A percentile compares a stretch with the other conserved stretches of the same genome.
phyloP scores from a whole-genome alignment of 2,888 invertebrate species.

The Plebejus melissa region DNA sequence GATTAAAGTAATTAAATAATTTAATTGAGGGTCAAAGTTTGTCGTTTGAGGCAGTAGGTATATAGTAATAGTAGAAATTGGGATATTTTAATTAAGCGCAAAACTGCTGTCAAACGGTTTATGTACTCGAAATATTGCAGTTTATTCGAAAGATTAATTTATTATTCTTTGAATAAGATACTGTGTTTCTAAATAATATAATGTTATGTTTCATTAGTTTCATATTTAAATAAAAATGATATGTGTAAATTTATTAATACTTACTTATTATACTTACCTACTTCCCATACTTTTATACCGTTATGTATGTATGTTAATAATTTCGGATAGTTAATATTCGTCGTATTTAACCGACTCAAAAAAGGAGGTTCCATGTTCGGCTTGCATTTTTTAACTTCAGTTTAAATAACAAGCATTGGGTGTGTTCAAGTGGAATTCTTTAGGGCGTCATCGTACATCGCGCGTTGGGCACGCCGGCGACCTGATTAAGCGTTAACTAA shows the following conservation, averaged over 20 bases:
- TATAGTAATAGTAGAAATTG: background rate
- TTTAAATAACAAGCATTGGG: background rate
- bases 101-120: background rate
- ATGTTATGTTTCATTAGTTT: too few species aligned
- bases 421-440: constrained; percentile 16
- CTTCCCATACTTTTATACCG: too few species aligned
- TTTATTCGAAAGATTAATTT: too few species aligned
- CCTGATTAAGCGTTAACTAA: constrained; percentile 55
- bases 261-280: too few species aligned
- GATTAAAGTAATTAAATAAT: background rate
- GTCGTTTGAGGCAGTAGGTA: background rate
- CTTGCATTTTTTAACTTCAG: background rate
- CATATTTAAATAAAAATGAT: too few species aligned
- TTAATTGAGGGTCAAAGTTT: background rate
- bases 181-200: too few species aligned
- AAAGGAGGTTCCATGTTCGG: background rate
- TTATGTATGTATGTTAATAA: too few species aligned
- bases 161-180: too few species aligned
- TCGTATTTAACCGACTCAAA: background rate
- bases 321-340: too few species aligned
- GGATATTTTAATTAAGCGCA: background rate
- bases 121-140: too few species aligned
- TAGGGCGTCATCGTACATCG: constrained; percentile 10
- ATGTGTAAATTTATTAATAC: too few species aligned
- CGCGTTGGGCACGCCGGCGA: constrained; percentile 36